Evolutionary conservation across 2,113 vertebrate species (phyloP).

Genomic region (Channa argus): DNA sequence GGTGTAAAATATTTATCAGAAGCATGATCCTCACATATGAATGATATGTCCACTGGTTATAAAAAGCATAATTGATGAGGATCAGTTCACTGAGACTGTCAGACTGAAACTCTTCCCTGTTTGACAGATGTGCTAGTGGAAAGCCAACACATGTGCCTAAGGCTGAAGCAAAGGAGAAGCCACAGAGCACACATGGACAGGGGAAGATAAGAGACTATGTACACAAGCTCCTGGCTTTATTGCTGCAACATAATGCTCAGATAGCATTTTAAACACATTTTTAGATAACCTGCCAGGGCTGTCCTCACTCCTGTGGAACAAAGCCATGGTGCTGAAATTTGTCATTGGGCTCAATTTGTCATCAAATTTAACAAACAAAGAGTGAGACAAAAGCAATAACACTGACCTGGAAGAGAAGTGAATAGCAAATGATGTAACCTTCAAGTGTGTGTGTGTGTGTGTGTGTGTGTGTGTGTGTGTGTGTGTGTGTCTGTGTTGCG

Average conservation of each 20-base stretch:
- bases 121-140: conserved; percentile 33
- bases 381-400: conserved; percentile 37
- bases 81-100: conserved; percentile 37
- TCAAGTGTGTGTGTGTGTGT: too few species aligned
- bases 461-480: too few species aligned
- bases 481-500: too few species aligned
- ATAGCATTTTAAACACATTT: conserved; percentile 74
- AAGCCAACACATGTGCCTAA: conserved; percentile 61
- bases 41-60: conserved; percentile 3
- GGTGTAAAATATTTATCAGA: conserved; percentile 36
- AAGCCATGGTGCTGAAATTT: conserved; percentile 52
- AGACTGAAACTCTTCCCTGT: conserved; percentile 47
- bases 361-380: conserved; percentile 51
- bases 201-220: conserved; percentile 76
- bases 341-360: conserved; percentile 70
- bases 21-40: conserved; percentile 17
- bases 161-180: conserved; percentile 68
- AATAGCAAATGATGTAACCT: conserved; percentile 4
- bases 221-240: conserved; percentile 79
- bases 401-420: conserved; percentile 45
- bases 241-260: conserved; percentile 71
- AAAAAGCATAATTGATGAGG: conserved; percentile 46
- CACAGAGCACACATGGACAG: conserved; percentile 72
- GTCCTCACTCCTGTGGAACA: conserved; percentile 53
- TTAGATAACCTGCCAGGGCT: conserved; percentile 54